Conservation (phyloP, 2,888 invertebrate genomes). For the Lamellibrachia satsuma region DNA sequence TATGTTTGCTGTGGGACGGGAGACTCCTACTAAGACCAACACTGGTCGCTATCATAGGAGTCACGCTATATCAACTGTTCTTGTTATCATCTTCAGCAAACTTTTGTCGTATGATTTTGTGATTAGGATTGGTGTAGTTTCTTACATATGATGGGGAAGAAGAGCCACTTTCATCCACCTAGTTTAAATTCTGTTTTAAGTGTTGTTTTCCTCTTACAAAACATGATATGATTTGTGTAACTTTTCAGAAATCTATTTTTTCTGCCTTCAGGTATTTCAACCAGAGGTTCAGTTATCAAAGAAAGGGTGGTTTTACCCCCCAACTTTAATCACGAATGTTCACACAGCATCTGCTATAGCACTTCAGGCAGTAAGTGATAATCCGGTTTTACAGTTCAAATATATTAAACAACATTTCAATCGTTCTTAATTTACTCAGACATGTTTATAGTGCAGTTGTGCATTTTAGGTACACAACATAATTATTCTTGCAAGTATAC, state of each 20-base stretch:
- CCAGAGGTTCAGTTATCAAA: conserved; percentile 41
- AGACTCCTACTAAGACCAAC: too few relatives aligned
- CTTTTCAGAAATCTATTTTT: background rate
- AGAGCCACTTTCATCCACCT: background rate
- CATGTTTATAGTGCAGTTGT: background rate
- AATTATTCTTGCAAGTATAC: background rate
- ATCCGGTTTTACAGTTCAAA: background rate
- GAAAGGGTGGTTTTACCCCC: conserved; percentile 57
- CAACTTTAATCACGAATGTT: conserved; percentile 65
- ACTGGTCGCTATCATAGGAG: too few relatives aligned
- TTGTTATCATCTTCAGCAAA: background rate
- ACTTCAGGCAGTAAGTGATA: conserved; percentile 65
- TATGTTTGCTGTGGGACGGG: too few relatives aligned
- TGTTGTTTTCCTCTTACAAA: background rate
- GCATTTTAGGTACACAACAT: background rate
- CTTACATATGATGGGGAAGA: background rate
- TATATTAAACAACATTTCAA: background rate
- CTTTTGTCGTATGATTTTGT: conserved; percentile 19
- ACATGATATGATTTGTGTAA: background rate
- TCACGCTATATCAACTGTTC: too few relatives aligned
- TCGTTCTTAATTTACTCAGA: background rate
- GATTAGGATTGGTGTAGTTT: background rate
- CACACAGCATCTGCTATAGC: conserved; percentile 68
- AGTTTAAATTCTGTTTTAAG: background rate
- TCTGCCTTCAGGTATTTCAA: conserved; percentile 18